Evolutionary conservation across 2,888 invertebrate species (phyloP), one percentile per base, ranked within the genome.

Genomic region (Tachina grossa): DNA sequence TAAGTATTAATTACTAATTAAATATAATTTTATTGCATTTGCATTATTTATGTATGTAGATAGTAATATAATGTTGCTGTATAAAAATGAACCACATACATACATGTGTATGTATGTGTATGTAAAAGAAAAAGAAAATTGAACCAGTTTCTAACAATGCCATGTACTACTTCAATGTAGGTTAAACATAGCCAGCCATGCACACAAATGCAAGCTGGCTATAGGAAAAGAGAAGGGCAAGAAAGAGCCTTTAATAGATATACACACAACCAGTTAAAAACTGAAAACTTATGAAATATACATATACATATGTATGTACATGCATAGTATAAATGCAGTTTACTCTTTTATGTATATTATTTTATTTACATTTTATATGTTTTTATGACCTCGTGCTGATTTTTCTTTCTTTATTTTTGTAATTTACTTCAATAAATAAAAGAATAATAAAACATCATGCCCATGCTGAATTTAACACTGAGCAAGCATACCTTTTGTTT

Each of bases 331-430:
- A 5, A n/a, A 13, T 53, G 8, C 16, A 63, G 22, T 61, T 45
- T 61, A 59, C 59, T 2, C 11, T 11, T 31, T 31, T n/a, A n/a
- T 39, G 39, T 39, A 63, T 55, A 57, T 22, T 22, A 41, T 66
- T 59, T 66, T 75, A 51, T 80, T 59, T 74, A 74, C 72, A 74
- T 59, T 61, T 53, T 74, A 10, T 81, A 57, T 77, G 16, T 81
- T 49, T 72, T 76, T 45, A 78, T 72, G 85, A 80, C 85, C 85
- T 85, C 85, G 85, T 85, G 83, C 85, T 71, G 78, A 83, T 85
- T 85, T 83, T 85, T 75, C 22, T 65, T 76, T 39, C 41, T 53
- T 9, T 65, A 13, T 39, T 53, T 51, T 11, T 57, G 11, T 49
- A 72, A 68, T 39, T 51, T 75, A 68, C 53, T 81, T 68, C 41